These are phyloP conservation scores for Malurus alboscapulatus DNA, from an alignment of 2,113 vertebrate genomes.

Conservation along the genomic window DNA sequence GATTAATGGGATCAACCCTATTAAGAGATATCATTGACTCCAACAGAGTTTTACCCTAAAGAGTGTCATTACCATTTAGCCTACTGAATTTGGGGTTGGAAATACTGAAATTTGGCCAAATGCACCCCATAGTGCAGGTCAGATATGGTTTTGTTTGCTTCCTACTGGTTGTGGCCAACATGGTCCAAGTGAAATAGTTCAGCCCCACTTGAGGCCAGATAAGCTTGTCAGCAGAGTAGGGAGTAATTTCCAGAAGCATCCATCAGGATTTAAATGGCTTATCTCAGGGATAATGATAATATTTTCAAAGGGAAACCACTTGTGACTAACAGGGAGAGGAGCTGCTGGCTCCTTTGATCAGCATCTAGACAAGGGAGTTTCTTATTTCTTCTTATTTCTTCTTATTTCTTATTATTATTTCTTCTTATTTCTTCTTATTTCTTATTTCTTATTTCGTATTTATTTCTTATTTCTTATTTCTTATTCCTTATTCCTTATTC, in stretches of 20 bases:
- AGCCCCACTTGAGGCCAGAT: neutral
- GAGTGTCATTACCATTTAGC: neutral
- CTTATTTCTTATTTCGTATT: no score
- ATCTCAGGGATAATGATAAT: neutral
- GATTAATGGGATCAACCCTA: neutral
- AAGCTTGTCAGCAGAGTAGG: neutral
- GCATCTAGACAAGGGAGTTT: neutral
- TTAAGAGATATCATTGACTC: neutral
- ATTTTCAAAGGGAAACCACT: neutral
- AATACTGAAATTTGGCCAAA: neutral
- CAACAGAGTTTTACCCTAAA: neutral
- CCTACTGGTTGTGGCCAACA: neutral
- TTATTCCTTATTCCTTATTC: no score
- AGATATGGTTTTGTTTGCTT: neutral
- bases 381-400: neutral
- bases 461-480: no score
- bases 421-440: no score
- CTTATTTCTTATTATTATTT: no score
- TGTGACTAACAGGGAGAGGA: neutral
- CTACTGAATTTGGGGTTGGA: neutral
- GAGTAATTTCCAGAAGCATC: conserved; percentile 10
- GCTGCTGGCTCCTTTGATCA: neutral
- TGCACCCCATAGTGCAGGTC: neutral
- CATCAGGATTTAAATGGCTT: neutral
- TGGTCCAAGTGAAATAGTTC: neutral